phyloP scores from a whole-genome alignment of 2,113 vertebrate species.

The Nesoenas mayeri region DNA sequence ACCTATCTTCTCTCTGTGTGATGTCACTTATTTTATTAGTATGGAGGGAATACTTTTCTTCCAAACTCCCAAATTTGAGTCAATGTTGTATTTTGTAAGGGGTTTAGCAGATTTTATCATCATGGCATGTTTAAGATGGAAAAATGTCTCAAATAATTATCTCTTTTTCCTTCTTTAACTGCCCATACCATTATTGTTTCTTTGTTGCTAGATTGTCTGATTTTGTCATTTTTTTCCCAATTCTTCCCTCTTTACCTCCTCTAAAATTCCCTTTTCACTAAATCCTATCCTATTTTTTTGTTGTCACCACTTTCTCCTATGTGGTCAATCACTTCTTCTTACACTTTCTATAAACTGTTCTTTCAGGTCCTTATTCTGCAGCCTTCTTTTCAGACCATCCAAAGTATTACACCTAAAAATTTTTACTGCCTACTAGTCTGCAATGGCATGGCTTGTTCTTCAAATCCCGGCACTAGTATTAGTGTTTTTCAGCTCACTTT shows the following conservation, averaged over 20 bases:
- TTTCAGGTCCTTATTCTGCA: not conserved
- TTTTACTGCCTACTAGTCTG: not conserved
- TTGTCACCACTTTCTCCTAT: not conserved
- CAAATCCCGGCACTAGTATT: not conserved
- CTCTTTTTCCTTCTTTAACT: not conserved
- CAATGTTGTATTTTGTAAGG: not conserved
- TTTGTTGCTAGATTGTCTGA: not conserved
- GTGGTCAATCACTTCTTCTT: not conserved
- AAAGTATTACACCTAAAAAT: not conserved
- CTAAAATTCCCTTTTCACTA: not conserved
- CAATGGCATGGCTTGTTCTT: not conserved
- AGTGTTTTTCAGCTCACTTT: not conserved
- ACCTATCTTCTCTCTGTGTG: not conserved
- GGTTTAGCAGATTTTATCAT: not conserved
- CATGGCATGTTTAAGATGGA: not conserved
- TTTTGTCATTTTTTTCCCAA: not conserved
- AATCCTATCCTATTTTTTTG: not conserved
- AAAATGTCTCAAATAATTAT: not conserved
- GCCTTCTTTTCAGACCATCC: not conserved
- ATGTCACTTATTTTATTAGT: not conserved
- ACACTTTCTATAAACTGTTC: not conserved
- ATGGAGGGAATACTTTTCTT: not conserved
- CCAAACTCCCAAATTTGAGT: not conserved
- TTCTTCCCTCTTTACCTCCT: not conserved
- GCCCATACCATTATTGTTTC: not conserved